phyloP scores from a whole-genome alignment of 2,113 vertebrate species.

The Urocolius indicus region DNA sequence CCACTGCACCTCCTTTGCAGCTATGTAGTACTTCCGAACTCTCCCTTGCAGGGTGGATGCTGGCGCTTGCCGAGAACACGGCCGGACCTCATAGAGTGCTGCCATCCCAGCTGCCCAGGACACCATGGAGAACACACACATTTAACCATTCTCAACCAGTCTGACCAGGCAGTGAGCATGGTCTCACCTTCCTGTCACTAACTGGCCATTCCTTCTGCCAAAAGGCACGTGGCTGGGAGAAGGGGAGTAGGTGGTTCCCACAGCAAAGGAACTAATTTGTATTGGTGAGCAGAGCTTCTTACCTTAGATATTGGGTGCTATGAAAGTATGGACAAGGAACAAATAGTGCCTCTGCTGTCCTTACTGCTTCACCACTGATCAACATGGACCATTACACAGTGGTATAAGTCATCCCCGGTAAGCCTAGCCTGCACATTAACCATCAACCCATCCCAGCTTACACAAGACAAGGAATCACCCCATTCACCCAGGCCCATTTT shows the following conservation, averaged over 20 bases:
- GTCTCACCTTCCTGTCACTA: neutral
- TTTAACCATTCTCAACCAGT: neutral
- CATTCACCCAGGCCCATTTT: neutral
- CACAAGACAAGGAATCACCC: neutral
- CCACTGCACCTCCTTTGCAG: constrained; percentile 78
- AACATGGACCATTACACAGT: rapidly evolving
- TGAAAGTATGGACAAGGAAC: neutral
- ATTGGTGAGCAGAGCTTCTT: neutral
- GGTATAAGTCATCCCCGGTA: neutral
- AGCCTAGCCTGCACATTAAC: neutral
- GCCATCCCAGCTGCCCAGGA: constrained; percentile 77
- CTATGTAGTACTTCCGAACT: constrained; percentile 77
- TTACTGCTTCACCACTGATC: neutral
- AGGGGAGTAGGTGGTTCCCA: neutral
- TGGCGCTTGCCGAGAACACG: constrained; percentile 43
- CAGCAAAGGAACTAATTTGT: neutral
- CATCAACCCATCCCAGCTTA: neutral
- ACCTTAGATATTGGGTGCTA: neutral
- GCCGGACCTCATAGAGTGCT: constrained; percentile 75
- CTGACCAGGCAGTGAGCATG: neutral
- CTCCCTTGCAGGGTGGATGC: constrained; percentile 45
- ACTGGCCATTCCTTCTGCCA: neutral
- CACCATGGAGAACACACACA: neutral
- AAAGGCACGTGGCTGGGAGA: neutral
- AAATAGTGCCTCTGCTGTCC: neutral